A percentile compares a stretch with the other conserved stretches of the same genome.
phyloP scores from a whole-genome alignment of 2,797 vertebrate genomes.

The Novumbra hubbsi region DNA sequence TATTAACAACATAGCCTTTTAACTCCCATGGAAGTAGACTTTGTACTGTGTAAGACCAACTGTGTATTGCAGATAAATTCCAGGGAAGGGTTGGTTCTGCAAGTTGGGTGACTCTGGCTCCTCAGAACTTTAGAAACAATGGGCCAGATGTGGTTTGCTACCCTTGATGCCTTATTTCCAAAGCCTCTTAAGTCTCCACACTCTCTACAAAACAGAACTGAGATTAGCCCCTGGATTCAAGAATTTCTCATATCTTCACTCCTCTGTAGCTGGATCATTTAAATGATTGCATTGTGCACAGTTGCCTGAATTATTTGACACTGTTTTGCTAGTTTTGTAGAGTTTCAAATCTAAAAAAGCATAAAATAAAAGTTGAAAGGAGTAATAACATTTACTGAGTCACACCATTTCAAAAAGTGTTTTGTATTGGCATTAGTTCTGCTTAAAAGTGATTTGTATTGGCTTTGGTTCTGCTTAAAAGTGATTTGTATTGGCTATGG shows the following conservation, averaged over 20 bases:
- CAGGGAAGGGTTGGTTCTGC: conserved; percentile 42
- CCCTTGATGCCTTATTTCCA: conserved; percentile 53
- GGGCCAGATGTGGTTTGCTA: conserved; percentile 54
- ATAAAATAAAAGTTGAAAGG: not conserved
- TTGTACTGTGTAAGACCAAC: no score
- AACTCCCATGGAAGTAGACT: conserved; percentile 45
- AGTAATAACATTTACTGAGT: not conserved
- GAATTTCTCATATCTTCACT: conserved; percentile 56
- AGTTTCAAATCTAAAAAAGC: not conserved
- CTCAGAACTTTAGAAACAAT: conserved; percentile 30
- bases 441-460: not conserved
- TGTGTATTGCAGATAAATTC: conserved; percentile 41
- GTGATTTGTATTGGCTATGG: not conserved
- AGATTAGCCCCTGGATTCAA: conserved; percentile 59
- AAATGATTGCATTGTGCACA: not conserved
- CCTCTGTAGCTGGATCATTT: conserved; percentile 39
- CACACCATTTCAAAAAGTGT: not conserved
- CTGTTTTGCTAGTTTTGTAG: not conserved
- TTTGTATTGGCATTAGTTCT: not conserved
- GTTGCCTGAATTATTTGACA: not conserved
- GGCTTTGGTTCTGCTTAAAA: not conserved
- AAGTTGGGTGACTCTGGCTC: conserved; percentile 18
- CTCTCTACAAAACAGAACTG: conserved; percentile 43
- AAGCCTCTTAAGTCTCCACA: conserved; percentile 44
- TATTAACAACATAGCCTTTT: conserved; percentile 52